Conservation (phyloP, 2,888 invertebrate genomes). For the Nudaria mundana region DNA sequence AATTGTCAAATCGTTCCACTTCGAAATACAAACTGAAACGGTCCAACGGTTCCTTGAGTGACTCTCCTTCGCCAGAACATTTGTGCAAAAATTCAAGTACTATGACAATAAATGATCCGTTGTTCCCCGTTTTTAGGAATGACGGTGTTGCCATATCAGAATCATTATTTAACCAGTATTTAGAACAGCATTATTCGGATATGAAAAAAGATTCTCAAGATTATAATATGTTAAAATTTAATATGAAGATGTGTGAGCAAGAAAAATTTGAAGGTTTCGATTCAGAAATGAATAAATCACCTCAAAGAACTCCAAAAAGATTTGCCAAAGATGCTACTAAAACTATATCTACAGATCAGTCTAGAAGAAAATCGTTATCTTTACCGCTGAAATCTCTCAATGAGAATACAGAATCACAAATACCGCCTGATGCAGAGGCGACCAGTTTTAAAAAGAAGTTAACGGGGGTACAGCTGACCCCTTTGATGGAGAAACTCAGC, state of each 20-base stretch:
- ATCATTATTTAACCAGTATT: conserved; percentile 85
- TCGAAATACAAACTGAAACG: conserved; percentile 76
- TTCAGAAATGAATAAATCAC: conserved; percentile 64
- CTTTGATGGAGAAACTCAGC: conserved; percentile 90
- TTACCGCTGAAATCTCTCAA: conserved; percentile 86
- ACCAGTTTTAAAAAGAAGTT: conserved; percentile 76
- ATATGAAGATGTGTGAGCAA: conserved; percentile 59
- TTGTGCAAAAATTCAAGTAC: conserved; percentile 68
- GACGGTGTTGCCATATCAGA: conserved; percentile 88
- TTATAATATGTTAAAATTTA: conserved; percentile 61
- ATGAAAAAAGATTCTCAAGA: conserved; percentile 72
- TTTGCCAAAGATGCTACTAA: conserved; percentile 56
- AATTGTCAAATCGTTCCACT: conserved; percentile 78
- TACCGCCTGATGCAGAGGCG: conserved; percentile 54
- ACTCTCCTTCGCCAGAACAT: conserved; percentile 55
- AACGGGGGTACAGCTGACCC: conserved; percentile 87
- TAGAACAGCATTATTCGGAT: conserved; percentile 84
- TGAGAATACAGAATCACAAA: conserved; percentile 63
- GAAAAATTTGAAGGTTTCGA: conserved; percentile 77
- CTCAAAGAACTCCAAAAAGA: conserved; percentile 70
- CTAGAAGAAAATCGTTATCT: conserved; percentile 82
- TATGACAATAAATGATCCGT: conserved; percentile 89
- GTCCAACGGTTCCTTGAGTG: conserved; percentile 49
- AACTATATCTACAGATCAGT: conserved; percentile 56
- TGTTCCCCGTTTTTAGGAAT: conserved; percentile 87